phyloP scores from a whole-genome alignment of 2,888 invertebrate genomes.

The Nomada fabriciana region DNA sequence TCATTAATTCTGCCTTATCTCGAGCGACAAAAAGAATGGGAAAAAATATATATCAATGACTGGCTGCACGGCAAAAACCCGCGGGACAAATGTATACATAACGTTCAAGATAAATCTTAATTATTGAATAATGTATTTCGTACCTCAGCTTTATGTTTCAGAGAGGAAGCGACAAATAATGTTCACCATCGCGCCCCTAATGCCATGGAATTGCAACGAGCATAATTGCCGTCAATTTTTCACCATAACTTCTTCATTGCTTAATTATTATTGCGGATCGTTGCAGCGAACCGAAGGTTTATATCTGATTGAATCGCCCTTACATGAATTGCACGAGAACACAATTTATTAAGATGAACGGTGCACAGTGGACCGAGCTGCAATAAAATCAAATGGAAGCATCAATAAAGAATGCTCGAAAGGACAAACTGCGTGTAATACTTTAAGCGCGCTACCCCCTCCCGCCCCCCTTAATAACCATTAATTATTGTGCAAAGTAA shows the following conservation, averaged over 20 bases:
- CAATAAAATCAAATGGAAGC: not conserved
- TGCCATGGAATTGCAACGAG: not conserved
- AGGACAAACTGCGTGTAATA: slow-evolving; percentile 22
- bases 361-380: not conserved
- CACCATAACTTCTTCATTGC: not conserved
- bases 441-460: slow-evolving; percentile 14
- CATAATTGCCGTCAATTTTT: not conserved
- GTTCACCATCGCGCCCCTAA: not conserved
- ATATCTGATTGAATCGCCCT: not conserved
- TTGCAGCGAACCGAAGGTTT: not conserved
- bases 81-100: not conserved
- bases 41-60: not conserved
- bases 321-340: not conserved
- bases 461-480: slow-evolving; percentile 19
- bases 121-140: not conserved
- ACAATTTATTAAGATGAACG: slow-evolving; percentile 3
- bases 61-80: not conserved
- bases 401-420: slow-evolving; percentile 5
- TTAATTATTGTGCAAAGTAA: slow-evolving; percentile 40
- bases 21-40: too few relatives aligned
- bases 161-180: not conserved
- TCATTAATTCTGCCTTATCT: too few relatives aligned
- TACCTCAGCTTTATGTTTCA: not conserved
- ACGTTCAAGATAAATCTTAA: not conserved
- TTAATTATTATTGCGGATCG: not conserved